Evolutionary conservation across 2,797 vertebrate species (phyloP), one percentile per base, ranked within the genome.

Genomic region (Mionectes olivaceus): DNA sequence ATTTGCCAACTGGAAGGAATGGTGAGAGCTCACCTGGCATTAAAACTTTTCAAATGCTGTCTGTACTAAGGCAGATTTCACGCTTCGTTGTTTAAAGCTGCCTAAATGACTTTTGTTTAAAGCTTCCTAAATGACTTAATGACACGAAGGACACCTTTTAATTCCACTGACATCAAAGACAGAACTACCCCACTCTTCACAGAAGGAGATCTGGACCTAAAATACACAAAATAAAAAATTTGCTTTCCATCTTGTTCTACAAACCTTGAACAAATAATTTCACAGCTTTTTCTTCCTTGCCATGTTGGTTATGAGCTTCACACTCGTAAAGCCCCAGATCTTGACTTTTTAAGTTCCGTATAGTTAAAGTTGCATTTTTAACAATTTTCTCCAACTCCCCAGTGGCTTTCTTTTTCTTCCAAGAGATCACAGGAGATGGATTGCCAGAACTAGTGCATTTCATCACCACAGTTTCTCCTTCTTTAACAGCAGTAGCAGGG

Each of bases 291-390:
- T 30, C 94, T 15, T 98, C 87, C 70, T 85, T 97, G 30, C 99
- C 99, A 27, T 97, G 93, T 43, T 19, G 41, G 87, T 99, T 99
- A 80, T 89, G 92, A 60, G 98, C 98, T 95, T 98, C 97, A 92
- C 99, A 99, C 83, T 98, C 90, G 70, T 99, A 99, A 88, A 84
- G 78, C 30, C 98, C 98, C 46, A 98, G 97, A 95, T 99, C 98
- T 82, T 97, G 91, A 43, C 95, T 81, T 59, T 49, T 94, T 63
- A 97, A 89, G 1, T 96, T 96, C 57, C 96, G 55, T 68, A 99
- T 89, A n/a, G 81, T 98, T 79, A 98, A 96, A 82, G 94, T 85
- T n/a, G 97, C 68, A 37, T 96, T 93, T 21, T 76, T 39, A 18
- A 93, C 97, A 57, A 96, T 93, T 30, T 97, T 93, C 73, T 92